Evolutionary conservation across 2,797 vertebrate species (phyloP).

Genomic region (Protosalanx chinensis): DNA sequence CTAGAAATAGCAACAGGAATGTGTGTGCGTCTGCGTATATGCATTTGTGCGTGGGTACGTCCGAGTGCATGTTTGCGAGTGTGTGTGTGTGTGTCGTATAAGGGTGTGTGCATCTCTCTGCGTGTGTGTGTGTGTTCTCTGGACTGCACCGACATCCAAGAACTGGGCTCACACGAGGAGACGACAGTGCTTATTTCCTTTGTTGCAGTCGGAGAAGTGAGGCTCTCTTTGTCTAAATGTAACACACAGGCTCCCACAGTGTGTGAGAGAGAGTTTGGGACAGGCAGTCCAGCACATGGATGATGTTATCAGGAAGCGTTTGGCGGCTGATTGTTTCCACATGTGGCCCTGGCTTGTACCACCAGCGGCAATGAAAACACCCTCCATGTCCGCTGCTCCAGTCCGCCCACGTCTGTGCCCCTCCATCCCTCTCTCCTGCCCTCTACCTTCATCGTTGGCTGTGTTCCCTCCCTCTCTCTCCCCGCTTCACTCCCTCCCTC

Average conservation of each 20-base stretch:
- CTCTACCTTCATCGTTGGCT: too few species aligned
- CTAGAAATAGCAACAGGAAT: conserved; percentile 59
- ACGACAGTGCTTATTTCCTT: conserved; percentile 31
- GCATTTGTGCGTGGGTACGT: conserved; percentile 13
- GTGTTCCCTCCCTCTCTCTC: conserved; percentile 6
- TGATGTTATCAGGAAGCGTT: conserved; percentile 76
- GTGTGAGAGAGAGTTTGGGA: conserved; percentile 40
- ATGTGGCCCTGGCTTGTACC: conserved; percentile 59
- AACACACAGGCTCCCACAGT: conserved; percentile 37
- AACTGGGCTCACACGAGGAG: conserved; percentile 23
- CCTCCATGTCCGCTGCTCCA: conserved; percentile 39
- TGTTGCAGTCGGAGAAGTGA: conserved; percentile 19
- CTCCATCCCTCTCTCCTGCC: conserved; percentile 7
- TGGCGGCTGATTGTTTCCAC: conserved; percentile 74
- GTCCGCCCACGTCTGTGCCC: conserved; percentile 22
- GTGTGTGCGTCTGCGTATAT: conserved; percentile 27
- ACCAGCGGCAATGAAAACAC: conserved; percentile 67
- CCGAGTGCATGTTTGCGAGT: conserved; percentile 6
- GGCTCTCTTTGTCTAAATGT: conserved; percentile 25
- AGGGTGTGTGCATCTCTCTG: conserved; percentile 9
- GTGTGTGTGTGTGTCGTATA: conserved; percentile 13
- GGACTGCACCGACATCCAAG: conserved; percentile 29
- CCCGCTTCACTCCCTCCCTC: background rate
- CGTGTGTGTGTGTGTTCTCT: conserved; percentile 9
- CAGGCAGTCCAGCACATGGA: conserved; percentile 55